Conservation (phyloP, 2,797 vertebrate genomes). For the Esox lucius region DNA sequence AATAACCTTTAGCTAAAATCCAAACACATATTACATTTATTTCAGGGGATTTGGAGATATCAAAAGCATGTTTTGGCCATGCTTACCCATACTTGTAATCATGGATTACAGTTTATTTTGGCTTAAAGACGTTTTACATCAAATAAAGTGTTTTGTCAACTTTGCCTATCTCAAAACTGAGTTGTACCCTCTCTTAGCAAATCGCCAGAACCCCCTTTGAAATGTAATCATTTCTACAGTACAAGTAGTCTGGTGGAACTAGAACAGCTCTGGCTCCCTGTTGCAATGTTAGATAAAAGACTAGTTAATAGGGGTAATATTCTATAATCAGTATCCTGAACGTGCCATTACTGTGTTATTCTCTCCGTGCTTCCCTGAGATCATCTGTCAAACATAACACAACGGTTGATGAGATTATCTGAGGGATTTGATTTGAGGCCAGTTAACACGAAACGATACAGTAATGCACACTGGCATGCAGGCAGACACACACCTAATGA, state of each 20-base stretch:
- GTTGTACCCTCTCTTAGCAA: neutral
- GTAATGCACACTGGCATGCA: neutral
- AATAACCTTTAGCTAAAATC: no score
- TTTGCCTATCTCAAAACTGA: no score
- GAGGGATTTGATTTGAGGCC: constrained; percentile 14
- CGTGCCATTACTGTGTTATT: constrained; percentile 12
- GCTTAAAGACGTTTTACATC: no score
- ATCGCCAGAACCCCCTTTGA: neutral
- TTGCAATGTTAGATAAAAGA: neutral
- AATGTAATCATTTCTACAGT: neutral
- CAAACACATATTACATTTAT: no score
- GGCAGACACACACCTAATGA: neutral
- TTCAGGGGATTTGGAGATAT: no score
- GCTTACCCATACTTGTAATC: no score
- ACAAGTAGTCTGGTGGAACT: no score
- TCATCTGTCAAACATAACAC: constrained; percentile 6
- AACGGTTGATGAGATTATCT: constrained; percentile 19
- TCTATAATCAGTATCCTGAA: constrained; percentile 17
- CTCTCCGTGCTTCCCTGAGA: neutral
- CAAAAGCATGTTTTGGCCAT: no score
- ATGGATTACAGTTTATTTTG: no score
- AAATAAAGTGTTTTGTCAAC: no score
- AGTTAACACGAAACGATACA: constrained; percentile 11
- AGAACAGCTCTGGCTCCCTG: neutral
- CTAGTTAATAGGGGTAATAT: neutral